These are phyloP conservation scores for Gandaritis pyraliata DNA, from an alignment of 2,888 invertebrate genomes.

Conservation along the genomic window DNA sequence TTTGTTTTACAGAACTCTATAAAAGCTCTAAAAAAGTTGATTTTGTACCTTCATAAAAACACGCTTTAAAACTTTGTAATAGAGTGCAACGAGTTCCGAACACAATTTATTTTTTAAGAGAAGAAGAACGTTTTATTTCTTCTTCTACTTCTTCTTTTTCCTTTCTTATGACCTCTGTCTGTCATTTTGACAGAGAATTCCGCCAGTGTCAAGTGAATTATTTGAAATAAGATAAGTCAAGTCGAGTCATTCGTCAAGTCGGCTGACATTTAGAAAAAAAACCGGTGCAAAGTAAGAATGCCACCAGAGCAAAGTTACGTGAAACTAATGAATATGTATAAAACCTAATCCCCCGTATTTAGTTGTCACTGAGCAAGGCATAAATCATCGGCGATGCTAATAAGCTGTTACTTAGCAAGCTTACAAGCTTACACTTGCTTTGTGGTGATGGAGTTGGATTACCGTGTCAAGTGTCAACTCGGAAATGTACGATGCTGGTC, in stretches of 20 bases:
- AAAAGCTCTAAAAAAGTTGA: slow-evolving; percentile 49
- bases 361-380: slow-evolving; percentile 32
- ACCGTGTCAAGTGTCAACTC: slow-evolving; percentile 24
- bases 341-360: slow-evolving; percentile 33
- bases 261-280: too few relatives aligned
- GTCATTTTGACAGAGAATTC: too few relatives aligned
- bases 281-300: too few relatives aligned
- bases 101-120: not conserved
- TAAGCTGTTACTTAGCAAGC: slow-evolving; percentile 37
- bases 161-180: too few relatives aligned
- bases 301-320: too few relatives aligned
- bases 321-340: not conserved
- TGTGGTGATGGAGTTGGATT: slow-evolving; percentile 21
- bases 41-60: slow-evolving; percentile 55
- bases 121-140: too few relatives aligned
- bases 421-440: slow-evolving; percentile 24
- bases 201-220: too few relatives aligned
- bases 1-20: slow-evolving; percentile 36
- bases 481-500: slow-evolving; percentile 6
- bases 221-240: too few relatives aligned
- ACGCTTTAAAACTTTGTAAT: slow-evolving; percentile 41
- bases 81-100: slow-evolving; percentile 38
- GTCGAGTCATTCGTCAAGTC: too few relatives aligned
- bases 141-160: too few relatives aligned
- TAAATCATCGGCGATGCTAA: slow-evolving; percentile 37